These are phyloP conservation scores for Eupithecia subumbrata DNA, from an alignment of 2,888 invertebrate genomes.

Conservation along the genomic window DNA sequence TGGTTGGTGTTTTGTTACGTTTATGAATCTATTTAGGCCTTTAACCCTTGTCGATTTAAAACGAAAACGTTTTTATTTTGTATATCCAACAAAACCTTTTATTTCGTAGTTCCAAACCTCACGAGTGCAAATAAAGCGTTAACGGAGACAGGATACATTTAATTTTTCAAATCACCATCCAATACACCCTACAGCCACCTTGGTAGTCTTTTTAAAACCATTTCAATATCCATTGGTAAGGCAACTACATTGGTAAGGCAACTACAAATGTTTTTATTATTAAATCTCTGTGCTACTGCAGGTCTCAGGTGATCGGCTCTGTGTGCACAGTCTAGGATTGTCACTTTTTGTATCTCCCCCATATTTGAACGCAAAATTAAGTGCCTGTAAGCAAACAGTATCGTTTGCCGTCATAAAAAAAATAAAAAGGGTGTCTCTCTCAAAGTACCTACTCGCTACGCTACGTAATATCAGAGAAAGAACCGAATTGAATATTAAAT, in stretches of 20 bases:
- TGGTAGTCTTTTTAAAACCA: not conserved
- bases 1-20: not conserved
- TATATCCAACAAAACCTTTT: not conserved
- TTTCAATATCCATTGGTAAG: not conserved
- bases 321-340: conserved; percentile 65
- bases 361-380: conserved; percentile 81
- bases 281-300: not conserved
- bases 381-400: conserved; percentile 78
- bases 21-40: not conserved
- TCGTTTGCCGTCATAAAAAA: conserved; percentile 66
- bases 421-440: conserved; percentile 71
- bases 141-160: not conserved
- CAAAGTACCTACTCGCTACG: conserved; percentile 74
- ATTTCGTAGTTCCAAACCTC: not conserved
- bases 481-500: conserved; percentile 84
- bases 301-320: conserved; percentile 58
- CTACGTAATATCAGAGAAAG: conserved; percentile 75
- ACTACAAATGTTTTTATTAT: conserved; percentile 1
- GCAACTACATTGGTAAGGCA: not conserved
- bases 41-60: not conserved
- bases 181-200: not conserved
- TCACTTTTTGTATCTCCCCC: conserved; percentile 75
- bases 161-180: not conserved
- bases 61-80: not conserved
- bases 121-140: not conserved